Evolutionary conservation across 2,113 vertebrate species (phyloP).

Genomic region (Glaucomys volans): DNA sequence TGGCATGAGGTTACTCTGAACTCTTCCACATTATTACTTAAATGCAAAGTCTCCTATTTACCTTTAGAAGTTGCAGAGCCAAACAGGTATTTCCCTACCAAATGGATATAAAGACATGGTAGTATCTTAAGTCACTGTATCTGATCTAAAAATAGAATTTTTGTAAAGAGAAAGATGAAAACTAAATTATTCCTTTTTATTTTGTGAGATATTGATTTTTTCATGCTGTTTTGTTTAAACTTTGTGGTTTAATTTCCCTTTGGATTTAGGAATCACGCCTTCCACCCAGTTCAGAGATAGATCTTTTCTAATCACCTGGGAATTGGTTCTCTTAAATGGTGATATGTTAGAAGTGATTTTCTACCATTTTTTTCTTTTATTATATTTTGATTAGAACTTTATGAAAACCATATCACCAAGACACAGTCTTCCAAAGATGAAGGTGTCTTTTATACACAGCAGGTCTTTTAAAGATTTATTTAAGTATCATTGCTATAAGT

Average conservation of each 20-base stretch:
- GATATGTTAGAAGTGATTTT: constrained; percentile 47
- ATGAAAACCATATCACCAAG: constrained; percentile 52
- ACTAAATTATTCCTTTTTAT: constrained; percentile 81
- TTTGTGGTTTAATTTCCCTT: constrained; percentile 79
- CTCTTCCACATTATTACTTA: constrained; percentile 83
- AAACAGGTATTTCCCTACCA: constrained; percentile 83
- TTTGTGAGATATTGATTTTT: constrained; percentile 84
- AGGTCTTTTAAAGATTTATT: constrained; percentile 7
- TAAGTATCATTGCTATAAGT: constrained; percentile 13
- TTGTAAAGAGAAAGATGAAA: constrained; percentile 74
- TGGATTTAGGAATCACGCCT: constrained; percentile 72
- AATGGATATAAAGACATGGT: constrained; percentile 77
- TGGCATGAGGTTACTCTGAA: constrained; percentile 88
- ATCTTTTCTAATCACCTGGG: constrained; percentile 65
- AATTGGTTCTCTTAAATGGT: constrained; percentile 51
- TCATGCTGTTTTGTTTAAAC: constrained; percentile 81
- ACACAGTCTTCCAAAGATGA: neutral
- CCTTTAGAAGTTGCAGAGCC: constrained; percentile 78
- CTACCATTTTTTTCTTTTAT: constrained; percentile 51
- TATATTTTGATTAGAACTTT: constrained; percentile 48
- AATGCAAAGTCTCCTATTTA: constrained; percentile 86
- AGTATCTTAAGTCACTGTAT: constrained; percentile 74
- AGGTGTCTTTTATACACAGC: neutral
- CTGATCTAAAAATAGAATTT: constrained; percentile 83
- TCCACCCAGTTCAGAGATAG: constrained; percentile 55